These are phyloP conservation scores for Ametastegia equiseti DNA, from an alignment of 2,888 invertebrate genomes.

Conservation along the genomic window DNA sequence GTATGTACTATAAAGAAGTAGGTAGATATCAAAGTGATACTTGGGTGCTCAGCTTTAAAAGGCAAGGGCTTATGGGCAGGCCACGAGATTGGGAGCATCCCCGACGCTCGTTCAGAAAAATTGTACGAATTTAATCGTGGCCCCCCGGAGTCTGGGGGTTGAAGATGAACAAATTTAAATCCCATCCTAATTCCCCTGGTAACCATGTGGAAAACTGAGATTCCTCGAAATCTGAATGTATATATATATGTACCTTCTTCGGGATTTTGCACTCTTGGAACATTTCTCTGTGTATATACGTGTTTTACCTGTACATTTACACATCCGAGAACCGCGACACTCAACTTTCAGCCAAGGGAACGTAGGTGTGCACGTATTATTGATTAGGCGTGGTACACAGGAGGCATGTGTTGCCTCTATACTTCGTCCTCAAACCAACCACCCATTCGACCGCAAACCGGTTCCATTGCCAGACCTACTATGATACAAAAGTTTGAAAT, in stretches of 20 bases:
- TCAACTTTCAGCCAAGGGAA: constrained; percentile 12
- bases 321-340: constrained; percentile 4
- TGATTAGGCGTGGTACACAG: constrained; percentile 43
- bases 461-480: constrained; percentile 25
- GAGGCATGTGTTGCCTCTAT: constrained; percentile 36
- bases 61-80: background rate
- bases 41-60: constrained; percentile 27
- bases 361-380: constrained; percentile 34
- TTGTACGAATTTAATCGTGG: constrained; percentile 3
- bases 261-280: background rate
- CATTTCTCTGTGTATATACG: background rate
- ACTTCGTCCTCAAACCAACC: constrained; percentile 37
- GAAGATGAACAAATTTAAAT: constrained; percentile 10
- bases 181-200: background rate
- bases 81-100: constrained; percentile 13
- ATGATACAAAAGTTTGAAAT: constrained; percentile 41
- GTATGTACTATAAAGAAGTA: constrained; percentile 9
- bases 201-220: constrained; percentile 7
- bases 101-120: background rate
- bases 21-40: constrained; percentile 4
- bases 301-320: background rate
- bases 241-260: background rate
- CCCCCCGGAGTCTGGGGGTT: background rate
- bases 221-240: background rate
- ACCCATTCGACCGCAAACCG: constrained; percentile 36